These are phyloP conservation scores for Clarias batrachus DNA, from an alignment of 2,113 vertebrate species.

Conservation along the genomic window DNA sequence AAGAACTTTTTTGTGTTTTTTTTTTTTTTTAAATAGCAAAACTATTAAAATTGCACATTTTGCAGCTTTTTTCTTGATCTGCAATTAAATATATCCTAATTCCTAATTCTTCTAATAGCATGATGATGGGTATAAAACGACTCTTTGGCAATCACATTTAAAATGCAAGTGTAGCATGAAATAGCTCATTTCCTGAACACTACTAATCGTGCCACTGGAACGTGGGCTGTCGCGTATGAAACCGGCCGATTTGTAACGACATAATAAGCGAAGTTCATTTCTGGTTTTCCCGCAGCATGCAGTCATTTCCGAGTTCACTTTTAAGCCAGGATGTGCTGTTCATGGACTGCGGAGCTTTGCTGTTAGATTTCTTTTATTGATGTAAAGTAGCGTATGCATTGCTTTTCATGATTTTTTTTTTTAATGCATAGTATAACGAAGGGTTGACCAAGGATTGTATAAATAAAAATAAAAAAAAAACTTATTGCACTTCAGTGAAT, in stretches of 20 bases:
- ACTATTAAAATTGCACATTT: neutral
- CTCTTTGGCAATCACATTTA: conserved; percentile 5
- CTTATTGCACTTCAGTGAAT: neutral
- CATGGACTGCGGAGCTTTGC: neutral
- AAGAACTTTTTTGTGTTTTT: neutral
- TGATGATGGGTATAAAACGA: neutral
- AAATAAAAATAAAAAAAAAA: neutral
- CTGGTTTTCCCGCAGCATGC: neutral
- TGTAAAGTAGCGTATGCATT: neutral
- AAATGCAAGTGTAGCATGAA: conserved; percentile 19
- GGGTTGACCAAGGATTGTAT: neutral
- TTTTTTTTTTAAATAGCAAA: neutral
- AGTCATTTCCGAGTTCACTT: conserved; percentile 19
- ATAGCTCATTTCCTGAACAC: conserved; percentile 16
- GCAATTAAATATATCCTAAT: neutral
- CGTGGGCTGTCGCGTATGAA: neutral
- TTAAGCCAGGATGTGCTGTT: neutral
- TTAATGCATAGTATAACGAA: neutral
- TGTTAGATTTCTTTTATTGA: neutral
- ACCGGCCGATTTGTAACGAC: neutral
- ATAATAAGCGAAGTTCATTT: neutral
- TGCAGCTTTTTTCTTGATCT: neutral
- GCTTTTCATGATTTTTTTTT: neutral
- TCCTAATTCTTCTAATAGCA: conserved; percentile 2
- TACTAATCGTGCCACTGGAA: neutral